These are phyloP conservation scores for Plagodis pulveraria DNA, from an alignment of 2,888 invertebrate species.

Conservation along the genomic window DNA sequence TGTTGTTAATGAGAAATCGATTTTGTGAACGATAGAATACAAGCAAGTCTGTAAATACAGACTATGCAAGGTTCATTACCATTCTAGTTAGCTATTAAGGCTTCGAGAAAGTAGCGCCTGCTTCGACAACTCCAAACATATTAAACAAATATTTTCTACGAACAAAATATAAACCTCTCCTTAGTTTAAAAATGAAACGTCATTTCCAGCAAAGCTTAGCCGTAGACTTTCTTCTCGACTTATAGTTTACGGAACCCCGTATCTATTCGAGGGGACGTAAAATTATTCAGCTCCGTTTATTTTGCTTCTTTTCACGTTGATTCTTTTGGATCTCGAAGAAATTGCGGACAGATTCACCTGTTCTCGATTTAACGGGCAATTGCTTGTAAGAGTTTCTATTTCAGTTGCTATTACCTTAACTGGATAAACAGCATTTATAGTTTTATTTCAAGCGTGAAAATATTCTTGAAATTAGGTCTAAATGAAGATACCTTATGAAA, in stretches of 20 bases:
- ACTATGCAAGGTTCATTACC: too few relatives aligned
- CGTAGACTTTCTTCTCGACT: conserved; percentile 50
- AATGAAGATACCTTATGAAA: too few relatives aligned
- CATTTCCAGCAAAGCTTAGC: conserved; percentile 48
- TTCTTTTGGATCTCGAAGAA: conserved; percentile 34
- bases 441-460: not conserved
- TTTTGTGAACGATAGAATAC: too few relatives aligned
- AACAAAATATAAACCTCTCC: not conserved
- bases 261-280: conserved; percentile 62
- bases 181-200: conserved; percentile 9
- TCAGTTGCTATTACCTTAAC: too few relatives aligned
- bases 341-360: conserved; percentile 31
- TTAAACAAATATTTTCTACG: too few relatives aligned
- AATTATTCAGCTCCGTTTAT: conserved; percentile 69
- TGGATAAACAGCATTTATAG: too few relatives aligned
- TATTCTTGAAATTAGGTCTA: not conserved
- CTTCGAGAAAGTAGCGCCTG: too few relatives aligned
- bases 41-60: too few relatives aligned
- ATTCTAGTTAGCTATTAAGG: too few relatives aligned
- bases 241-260: conserved; percentile 65
- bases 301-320: conserved; percentile 50
- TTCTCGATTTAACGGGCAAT: conserved; percentile 25
- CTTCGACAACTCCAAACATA: too few relatives aligned
- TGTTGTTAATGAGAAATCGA: too few relatives aligned
- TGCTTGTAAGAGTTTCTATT: conserved; percentile 13